Evolutionary conservation across 2,797 vertebrate genomes (phyloP).

Genomic region (Hoplostethus atlanticus): DNA sequence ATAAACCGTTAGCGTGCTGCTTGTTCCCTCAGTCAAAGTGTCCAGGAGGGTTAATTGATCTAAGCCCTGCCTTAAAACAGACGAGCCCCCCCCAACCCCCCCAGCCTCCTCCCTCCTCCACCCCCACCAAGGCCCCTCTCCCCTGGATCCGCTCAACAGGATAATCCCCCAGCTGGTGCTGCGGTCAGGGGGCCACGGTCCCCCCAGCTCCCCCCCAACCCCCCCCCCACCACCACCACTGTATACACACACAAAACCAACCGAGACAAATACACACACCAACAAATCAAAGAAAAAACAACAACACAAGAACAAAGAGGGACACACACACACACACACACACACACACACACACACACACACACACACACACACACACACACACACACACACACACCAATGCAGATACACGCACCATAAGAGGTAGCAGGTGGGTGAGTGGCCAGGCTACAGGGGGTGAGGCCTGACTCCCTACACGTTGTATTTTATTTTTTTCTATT

Average conservation of each 20-base stretch:
- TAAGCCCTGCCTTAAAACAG: constrained; percentile 67
- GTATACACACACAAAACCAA: constrained; percentile 21
- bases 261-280: constrained; percentile 23
- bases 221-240: constrained; percentile 21
- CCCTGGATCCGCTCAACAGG: constrained; percentile 64
- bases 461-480: neutral
- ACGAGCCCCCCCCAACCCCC: constrained; percentile 1
- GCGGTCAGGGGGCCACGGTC: constrained; percentile 58
- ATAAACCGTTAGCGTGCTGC: constrained; percentile 65
- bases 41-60: constrained; percentile 72
- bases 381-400: constrained; percentile 8
- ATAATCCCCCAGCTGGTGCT: constrained; percentile 82
- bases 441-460: neutral
- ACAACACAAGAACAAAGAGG: constrained; percentile 21
- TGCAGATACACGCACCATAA: constrained; percentile 4
- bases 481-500: neutral
- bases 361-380: constrained; percentile 15
- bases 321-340: constrained; percentile 5
- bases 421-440: constrained; percentile 40
- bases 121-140: constrained; percentile 63
- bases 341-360: constrained; percentile 16
- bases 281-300: constrained; percentile 19
- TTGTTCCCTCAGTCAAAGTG: constrained; percentile 39
- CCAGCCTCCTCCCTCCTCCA: constrained; percentile 10
- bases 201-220: constrained; percentile 22